Conservation (phyloP, 2,113 vertebrate genomes). For the Hemiscyllium ocellatum region DNA sequence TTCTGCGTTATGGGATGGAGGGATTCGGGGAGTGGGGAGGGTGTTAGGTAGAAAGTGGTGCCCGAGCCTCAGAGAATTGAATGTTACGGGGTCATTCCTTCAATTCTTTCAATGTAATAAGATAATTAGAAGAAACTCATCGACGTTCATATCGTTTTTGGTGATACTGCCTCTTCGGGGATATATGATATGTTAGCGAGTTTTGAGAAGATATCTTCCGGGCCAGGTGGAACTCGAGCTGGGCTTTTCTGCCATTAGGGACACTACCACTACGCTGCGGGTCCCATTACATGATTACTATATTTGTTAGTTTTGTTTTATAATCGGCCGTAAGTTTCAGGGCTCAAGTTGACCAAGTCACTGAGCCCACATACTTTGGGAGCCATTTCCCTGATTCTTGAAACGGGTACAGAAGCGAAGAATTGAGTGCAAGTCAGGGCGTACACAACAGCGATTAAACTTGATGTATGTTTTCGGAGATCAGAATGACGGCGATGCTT, state of each 20-base stretch:
- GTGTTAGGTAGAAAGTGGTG: background rate
- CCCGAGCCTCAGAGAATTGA: background rate
- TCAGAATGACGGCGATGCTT: background rate
- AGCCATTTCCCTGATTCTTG: background rate
- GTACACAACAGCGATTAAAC: background rate
- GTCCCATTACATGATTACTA: background rate
- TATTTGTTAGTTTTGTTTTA: background rate
- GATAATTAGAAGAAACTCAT: background rate
- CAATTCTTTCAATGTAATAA: background rate
- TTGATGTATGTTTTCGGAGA: background rate
- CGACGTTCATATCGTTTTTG: background rate
- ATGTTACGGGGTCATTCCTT: background rate
- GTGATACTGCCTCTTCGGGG: background rate
- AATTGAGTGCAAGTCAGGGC: background rate
- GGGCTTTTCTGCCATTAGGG: no score
- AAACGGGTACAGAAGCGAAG: background rate
- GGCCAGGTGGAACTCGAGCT: no score
- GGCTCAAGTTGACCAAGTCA: background rate
- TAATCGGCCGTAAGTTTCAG: background rate
- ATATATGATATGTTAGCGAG: no score
- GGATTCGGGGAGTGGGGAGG: no score
- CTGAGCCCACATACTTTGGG: background rate
- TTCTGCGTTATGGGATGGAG: background rate
- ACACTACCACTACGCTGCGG: no score
- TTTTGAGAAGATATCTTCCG: no score